These are phyloP conservation scores for Catostylus mosaicus DNA, from an alignment of 30 jellyfish, hydroid and myxozoan species.

Conservation along the genomic window DNA sequence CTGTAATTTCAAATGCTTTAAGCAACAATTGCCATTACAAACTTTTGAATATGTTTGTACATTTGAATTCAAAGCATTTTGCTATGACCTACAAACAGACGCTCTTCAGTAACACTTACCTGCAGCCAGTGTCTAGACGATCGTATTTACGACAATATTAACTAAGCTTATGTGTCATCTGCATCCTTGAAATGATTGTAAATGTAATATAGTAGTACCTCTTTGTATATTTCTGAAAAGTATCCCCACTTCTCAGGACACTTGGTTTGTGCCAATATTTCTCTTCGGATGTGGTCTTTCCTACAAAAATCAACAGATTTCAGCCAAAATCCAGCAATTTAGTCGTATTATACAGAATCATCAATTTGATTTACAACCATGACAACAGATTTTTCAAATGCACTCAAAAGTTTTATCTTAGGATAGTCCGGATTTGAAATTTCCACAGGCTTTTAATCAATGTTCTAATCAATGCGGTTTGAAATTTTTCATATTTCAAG, in stretches of 20 bases:
- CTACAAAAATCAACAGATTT: conserved; percentile 26
- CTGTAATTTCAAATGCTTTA: no score
- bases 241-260: conserved; percentile 97
- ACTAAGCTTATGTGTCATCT: no score
- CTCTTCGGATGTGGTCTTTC: conserved; percentile 92
- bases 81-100: no score
- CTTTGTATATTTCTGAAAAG: conserved; percentile 77
- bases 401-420: conserved; percentile 1
- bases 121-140: no score
- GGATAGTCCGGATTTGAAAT: conserved; percentile 4
- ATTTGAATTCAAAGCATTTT: no score
- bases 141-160: no score
- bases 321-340: background rate
- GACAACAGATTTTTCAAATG: background rate
- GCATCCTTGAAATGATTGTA: no score
- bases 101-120: no score
- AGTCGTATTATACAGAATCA: background rate
- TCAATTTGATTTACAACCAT: conserved; percentile 2
- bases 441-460: background rate
- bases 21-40: no score
- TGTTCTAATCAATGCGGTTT: conserved; percentile 13
- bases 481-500: background rate
- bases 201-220: no score
- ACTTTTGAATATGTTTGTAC: no score
- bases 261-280: conserved; percentile 73